These are phyloP conservation scores for Tautogolabrus adspersus DNA, from an alignment of 2,113 vertebrate genomes.

Conservation along the genomic window DNA sequence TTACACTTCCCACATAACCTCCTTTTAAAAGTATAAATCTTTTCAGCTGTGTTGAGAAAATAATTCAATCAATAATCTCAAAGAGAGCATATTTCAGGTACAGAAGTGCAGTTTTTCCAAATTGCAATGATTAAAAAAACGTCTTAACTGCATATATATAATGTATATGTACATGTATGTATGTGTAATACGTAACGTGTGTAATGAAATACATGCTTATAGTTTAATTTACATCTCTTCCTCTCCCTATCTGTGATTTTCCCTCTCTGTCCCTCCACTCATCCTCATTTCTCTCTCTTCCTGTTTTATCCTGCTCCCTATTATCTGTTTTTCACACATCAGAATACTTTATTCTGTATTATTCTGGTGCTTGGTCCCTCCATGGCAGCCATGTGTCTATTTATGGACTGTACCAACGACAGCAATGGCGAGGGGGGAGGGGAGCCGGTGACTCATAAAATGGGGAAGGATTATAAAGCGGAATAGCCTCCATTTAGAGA, in stretches of 20 bases:
- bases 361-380: constrained; percentile 37
- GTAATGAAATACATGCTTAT: neutral
- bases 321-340: constrained; percentile 33
- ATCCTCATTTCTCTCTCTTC: neutral
- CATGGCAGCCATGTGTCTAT: constrained; percentile 71
- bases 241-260: too few species aligned
- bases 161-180: neutral
- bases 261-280: neutral
- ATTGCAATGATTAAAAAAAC: neutral
- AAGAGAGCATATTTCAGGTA: neutral
- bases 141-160: neutral
- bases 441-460: constrained; percentile 71
- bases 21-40: constrained; percentile 13
- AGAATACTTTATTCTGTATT: constrained; percentile 36
- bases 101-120: neutral
- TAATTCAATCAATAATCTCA: neutral
- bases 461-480: constrained; percentile 67
- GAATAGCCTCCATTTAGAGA: constrained; percentile 73
- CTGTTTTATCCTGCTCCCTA: neutral
- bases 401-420: constrained; percentile 72
- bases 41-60: neutral
- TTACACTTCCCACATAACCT: neutral
- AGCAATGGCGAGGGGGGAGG: constrained; percentile 52
- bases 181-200: neutral
- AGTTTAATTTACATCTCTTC: neutral